Evolutionary conservation across 1,140 invertebrate species (phyloP).

Genomic region (Callitettix versicolor): DNA sequence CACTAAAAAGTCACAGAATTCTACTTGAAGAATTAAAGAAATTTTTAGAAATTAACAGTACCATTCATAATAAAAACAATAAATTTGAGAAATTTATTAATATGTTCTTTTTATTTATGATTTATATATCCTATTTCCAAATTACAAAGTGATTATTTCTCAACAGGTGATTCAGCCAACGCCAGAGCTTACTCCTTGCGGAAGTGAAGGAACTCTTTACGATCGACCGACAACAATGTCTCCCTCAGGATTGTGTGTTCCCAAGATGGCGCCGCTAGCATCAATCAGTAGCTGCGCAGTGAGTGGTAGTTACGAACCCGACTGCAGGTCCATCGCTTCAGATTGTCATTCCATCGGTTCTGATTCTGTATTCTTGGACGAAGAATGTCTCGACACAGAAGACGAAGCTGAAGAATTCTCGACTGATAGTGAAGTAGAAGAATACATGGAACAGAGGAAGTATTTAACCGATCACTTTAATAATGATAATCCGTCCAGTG

Average conservation of each 20-base stretch:
- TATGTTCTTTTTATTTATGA: no score
- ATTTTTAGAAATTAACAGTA: no score
- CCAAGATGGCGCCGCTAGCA: constrained; percentile 54
- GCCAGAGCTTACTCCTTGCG: constrained; percentile 68
- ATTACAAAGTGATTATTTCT: no score
- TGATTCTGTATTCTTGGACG: constrained; percentile 57
- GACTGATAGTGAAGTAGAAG: constrained; percentile 55
- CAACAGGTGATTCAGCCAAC: constrained; percentile 59
- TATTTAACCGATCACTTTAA: not conserved
- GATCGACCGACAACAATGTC: constrained; percentile 27
- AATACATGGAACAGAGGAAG: not conserved
- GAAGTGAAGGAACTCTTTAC: constrained; percentile 49
- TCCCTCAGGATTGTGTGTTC: constrained; percentile 17
- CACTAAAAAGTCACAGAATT: no score
- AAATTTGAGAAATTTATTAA: no score
- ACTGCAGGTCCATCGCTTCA: constrained; percentile 10
- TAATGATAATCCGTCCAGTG: constrained; percentile 10
- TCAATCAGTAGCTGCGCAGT: constrained; percentile 64
- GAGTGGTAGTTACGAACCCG: constrained; percentile 24
- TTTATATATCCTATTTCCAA: no score
- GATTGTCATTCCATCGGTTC: constrained; percentile 45
- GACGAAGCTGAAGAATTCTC: constrained; percentile 70
- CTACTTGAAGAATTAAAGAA: no score
- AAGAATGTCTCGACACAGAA: constrained; percentile 53
- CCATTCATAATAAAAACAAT: no score